Evolutionary conservation across 2,797 vertebrate genomes (phyloP).

Genomic region (Sarcoramphus papa): DNA sequence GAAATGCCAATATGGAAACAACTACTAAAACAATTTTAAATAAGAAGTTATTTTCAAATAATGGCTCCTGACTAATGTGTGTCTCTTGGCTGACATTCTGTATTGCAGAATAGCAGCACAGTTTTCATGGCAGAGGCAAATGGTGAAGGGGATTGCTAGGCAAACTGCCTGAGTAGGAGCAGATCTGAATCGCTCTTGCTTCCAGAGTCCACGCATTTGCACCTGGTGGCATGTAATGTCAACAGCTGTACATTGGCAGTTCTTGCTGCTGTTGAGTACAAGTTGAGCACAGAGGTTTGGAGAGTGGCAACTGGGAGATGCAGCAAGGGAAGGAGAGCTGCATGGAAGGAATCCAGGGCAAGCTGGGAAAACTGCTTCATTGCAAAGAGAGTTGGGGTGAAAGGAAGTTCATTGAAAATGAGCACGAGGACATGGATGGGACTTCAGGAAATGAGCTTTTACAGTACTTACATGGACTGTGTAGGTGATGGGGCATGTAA

Average conservation of each 20-base stretch:
- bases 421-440: neutral
- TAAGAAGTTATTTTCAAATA: neutral
- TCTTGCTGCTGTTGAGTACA: neutral
- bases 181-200: neutral
- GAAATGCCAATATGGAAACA: neutral
- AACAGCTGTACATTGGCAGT: neutral
- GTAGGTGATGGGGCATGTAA: neutral
- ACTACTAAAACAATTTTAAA: neutral
- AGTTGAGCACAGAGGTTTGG: neutral
- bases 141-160: neutral
- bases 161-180: neutral
- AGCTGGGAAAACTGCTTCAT: neutral
- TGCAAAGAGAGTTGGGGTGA: neutral
- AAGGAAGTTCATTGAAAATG: neutral
- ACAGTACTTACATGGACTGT: neutral
- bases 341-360: neutral
- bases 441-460: neutral
- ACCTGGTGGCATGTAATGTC: neutral
- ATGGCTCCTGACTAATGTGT: neutral
- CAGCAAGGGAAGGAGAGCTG: neutral
- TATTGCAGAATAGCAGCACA: neutral
- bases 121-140: neutral
- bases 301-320: neutral
- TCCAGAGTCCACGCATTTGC: neutral
- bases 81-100: neutral